phyloP scores from a whole-genome alignment of 2,797 vertebrate genomes.

The Numenius phaeopus region DNA sequence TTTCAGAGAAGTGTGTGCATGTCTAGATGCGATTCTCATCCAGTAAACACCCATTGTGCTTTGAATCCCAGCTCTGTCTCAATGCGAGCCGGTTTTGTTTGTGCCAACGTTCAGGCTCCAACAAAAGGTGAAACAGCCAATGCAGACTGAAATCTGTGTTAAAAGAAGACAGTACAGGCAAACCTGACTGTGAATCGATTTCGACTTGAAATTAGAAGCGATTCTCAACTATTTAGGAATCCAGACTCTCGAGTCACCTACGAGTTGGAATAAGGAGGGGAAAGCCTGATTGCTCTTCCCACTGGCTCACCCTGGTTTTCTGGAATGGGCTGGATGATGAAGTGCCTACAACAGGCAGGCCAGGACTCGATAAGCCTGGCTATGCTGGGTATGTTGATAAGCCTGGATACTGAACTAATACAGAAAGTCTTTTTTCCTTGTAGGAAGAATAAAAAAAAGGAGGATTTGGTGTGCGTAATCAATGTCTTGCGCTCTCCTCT shows the following conservation, averaged over 20 bases:
- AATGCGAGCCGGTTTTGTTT: not conserved
- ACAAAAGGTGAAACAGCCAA: not conserved
- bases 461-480: not conserved
- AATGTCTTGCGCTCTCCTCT: not conserved
- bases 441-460: not conserved
- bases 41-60: not conserved
- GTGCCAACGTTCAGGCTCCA: not conserved
- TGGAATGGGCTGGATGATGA: not conserved
- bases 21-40: not conserved
- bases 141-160: not conserved
- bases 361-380: not conserved
- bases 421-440: not conserved
- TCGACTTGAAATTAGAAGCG: not conserved
- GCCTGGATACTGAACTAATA: not conserved
- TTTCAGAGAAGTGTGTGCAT: not conserved
- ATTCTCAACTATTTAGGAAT: not conserved
- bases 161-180: not conserved
- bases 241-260: not conserved
- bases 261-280: not conserved
- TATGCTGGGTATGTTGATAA: not conserved
- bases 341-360: not conserved
- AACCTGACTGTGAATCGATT: not conserved
- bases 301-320: not conserved
- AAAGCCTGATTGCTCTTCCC: not conserved
- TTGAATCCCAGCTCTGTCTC: not conserved